A percentile compares a stretch with the other conserved stretches of the same genome.
phyloP scores from a whole-genome alignment of 2,888 invertebrate genomes.

The Tachina lurida region DNA sequence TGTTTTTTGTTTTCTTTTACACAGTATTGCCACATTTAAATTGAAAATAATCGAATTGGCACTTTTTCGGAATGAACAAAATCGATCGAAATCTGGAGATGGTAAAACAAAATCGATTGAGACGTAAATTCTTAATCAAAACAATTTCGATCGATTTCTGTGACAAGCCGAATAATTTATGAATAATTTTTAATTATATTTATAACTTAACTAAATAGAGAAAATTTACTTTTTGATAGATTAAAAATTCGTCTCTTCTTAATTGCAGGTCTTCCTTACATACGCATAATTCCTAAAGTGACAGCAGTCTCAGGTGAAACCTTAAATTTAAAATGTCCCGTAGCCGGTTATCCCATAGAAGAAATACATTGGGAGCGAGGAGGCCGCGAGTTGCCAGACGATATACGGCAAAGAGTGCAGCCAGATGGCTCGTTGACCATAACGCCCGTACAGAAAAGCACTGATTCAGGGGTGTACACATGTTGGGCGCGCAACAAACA shows the following conservation, averaged over 20 bases:
- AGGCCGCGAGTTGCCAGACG: conserved; percentile 89
- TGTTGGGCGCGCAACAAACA: conserved; percentile 91
- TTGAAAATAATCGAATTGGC: too few relatives aligned
- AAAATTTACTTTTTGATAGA: too few relatives aligned
- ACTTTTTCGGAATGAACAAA: too few relatives aligned
- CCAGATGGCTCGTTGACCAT: conserved; percentile 90
- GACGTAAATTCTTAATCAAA: too few relatives aligned
- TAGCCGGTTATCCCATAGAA: conserved; percentile 92
- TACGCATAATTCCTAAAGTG: conserved; percentile 90
- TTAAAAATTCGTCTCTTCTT: not conserved
- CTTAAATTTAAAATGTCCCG: conserved; percentile 90
- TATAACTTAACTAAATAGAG: too few relatives aligned
- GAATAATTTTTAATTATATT: too few relatives aligned
- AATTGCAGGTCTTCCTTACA: conserved; percentile 88
- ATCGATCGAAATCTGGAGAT: too few relatives aligned
- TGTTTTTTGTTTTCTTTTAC: too few relatives aligned
- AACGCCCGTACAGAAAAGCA: conserved; percentile 88
- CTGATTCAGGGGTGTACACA: conserved; percentile 90
- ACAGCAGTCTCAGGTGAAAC: conserved; percentile 91
- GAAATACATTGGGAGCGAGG: conserved; percentile 91
- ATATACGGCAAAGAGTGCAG: conserved; percentile 89
- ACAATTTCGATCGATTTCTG: too few relatives aligned
- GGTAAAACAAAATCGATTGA: too few relatives aligned
- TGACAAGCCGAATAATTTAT: too few relatives aligned
- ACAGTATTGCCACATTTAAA: too few relatives aligned